phyloP scores from a whole-genome alignment of 2,888 invertebrate genomes.

The Lochmaea capreae region DNA sequence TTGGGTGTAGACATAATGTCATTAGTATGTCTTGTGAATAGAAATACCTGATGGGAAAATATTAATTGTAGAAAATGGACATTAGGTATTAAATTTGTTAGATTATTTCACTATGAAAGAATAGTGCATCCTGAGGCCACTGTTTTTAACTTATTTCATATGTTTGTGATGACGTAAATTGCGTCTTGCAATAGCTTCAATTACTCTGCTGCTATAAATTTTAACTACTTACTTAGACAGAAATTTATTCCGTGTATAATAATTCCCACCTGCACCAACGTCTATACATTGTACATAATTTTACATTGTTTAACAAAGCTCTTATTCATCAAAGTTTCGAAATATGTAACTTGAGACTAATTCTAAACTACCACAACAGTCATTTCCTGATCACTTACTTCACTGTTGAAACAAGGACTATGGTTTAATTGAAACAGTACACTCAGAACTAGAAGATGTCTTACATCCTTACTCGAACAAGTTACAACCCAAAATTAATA shows the following conservation, averaged over 20 bases:
- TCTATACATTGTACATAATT: background rate
- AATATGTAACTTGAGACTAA: background rate
- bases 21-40: too few species aligned
- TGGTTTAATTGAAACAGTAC: background rate
- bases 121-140: too few species aligned
- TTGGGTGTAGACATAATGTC: too few species aligned
- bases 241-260: background rate
- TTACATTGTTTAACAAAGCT: constrained; percentile 4
- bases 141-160: too few species aligned
- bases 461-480: background rate
- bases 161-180: too few species aligned
- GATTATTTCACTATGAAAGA: too few species aligned
- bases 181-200: too few species aligned
- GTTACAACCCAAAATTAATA: too few species aligned
- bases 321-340: background rate
- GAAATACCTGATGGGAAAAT: too few species aligned
- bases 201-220: too few species aligned
- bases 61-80: too few species aligned
- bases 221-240: background rate
- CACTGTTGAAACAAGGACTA: background rate
- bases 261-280: background rate
- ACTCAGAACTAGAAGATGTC: background rate
- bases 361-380: constrained; percentile 2
- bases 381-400: background rate
- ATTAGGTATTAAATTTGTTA: too few species aligned